Conservation (phyloP, 2,113 vertebrate genomes). For the Hemiprocne comata region DNA sequence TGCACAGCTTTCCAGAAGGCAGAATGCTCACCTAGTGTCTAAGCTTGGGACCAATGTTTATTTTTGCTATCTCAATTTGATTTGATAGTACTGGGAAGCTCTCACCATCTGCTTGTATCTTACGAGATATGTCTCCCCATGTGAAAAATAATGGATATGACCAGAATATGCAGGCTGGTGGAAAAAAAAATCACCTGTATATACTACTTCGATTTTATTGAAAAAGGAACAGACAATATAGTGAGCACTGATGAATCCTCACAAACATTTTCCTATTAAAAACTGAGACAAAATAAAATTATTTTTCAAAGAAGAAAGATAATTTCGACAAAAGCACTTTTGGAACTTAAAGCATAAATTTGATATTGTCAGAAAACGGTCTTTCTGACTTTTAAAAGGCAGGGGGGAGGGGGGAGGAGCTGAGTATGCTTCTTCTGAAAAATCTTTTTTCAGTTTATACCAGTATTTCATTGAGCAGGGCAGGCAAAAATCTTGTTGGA, state of each 20-base stretch:
- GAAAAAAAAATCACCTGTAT: slow-evolving; percentile 3
- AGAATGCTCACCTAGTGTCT: slow-evolving; percentile 23
- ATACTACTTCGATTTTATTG: not conserved
- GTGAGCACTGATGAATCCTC: not conserved
- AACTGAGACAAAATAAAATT: not conserved
- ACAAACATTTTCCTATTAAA: not conserved
- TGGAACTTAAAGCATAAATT: not conserved
- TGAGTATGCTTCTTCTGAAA: not conserved
- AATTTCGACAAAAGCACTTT: not conserved
- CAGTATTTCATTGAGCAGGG: not conserved
- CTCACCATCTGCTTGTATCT: slow-evolving; percentile 55
- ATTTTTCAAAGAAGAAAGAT: not conserved
- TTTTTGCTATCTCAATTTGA: slow-evolving; percentile 57
- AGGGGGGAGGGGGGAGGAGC: too few species aligned
- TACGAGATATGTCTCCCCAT: slow-evolving; percentile 5
- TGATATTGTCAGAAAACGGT: not conserved
- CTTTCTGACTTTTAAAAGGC: not conserved
- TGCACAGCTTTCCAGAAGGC: not conserved
- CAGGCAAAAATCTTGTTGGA: not conserved
- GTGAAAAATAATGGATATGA: slow-evolving; percentile 32
- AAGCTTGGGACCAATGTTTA: slow-evolving; percentile 14
- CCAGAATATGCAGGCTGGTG: not conserved
- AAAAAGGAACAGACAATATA: not conserved
- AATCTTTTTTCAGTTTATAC: not conserved
- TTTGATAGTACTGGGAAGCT: slow-evolving; percentile 20